Base-by-base conservation (phyloP, 2,888 invertebrate genomes). In the Leucophora obtusa region DNA sequence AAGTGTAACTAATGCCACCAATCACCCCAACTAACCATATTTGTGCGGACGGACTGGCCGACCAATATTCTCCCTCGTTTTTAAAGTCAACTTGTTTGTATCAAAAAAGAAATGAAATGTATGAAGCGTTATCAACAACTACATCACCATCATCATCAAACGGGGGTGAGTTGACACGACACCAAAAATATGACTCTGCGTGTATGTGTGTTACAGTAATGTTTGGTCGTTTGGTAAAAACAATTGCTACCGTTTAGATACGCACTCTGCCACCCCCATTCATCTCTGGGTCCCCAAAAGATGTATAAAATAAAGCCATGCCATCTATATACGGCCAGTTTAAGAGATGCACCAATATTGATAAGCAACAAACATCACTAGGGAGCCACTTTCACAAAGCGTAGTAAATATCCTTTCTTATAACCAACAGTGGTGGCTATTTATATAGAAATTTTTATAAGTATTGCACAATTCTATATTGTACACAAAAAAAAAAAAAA, bases 1-100 rank as follows among this genome's bases (percentile, higher is more conserved):
- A 74, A 83, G 82, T 76, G 83, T 66, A 59, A 80, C 74, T 82
- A 83, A 83, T 74, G 56, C 66, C 43, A 74, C 38, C 60, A 66
- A 66, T 66, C 51, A 59, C 38, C 53, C 35, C 58, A 71, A 38
- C 69, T 47, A 14, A 50, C 43, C 33, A 7, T 15, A 17, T 38
- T 28, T 17, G 21, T 17, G n/a, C 43, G 14, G 4, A 43, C 43
- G 11, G 43, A n/a, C 6, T 47, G n/a, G 10, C 35, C 10, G n/a
- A 7, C 63, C 53, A 14, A n/a, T 33, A 17, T 28, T 24, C 7
- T 38, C 53, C 35, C 38, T 62, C 1, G 6, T 43, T 17, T 35
- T 35, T 47, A n/a, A n/a, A 28, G 4, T 28, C 28, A 47, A 47
- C 43, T 47, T 11, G 14, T 14, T 43, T 47, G 1, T 47, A 47